These are phyloP conservation scores for Scophthalmus maximus DNA, from an alignment of 2,113 vertebrate genomes.

Conservation along the genomic window DNA sequence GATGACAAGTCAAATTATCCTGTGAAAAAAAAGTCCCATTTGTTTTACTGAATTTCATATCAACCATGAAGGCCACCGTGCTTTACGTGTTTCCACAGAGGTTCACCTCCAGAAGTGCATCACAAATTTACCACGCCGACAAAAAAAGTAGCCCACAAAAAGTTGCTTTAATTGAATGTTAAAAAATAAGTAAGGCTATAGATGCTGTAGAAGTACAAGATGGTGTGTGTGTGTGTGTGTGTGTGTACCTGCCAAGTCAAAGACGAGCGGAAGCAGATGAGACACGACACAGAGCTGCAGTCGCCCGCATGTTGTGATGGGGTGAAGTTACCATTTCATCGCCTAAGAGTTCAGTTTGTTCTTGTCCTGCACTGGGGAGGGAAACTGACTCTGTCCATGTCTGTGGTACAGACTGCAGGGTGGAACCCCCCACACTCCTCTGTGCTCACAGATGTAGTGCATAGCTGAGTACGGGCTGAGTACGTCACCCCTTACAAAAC, in stretches of 20 bases:
- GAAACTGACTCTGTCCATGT: neutral
- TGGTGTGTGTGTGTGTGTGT: constrained; percentile 30
- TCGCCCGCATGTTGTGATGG: constrained; percentile 2
- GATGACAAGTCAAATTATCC: too few species aligned
- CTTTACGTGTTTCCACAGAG: neutral
- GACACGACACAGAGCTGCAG: neutral
- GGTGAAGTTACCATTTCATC: constrained; percentile 11
- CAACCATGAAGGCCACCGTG: too few species aligned
- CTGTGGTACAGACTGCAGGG: constrained; percentile 7
- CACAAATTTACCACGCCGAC: constrained; percentile 21
- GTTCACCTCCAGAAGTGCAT: too few species aligned
- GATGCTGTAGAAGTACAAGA: constrained; percentile 55
- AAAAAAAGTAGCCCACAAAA: constrained; percentile 44
- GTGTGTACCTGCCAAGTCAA: constrained; percentile 13
- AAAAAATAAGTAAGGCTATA: constrained; percentile 72
- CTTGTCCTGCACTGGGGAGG: constrained; percentile 2
- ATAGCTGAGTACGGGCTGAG: constrained; percentile 78
- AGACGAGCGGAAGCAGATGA: neutral
- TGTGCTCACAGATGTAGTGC: constrained; percentile 67
- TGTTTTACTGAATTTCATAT: too few species aligned
- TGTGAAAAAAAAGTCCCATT: too few species aligned
- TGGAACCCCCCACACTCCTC: neutral
- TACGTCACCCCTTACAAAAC: constrained; percentile 43
- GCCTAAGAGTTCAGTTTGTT: constrained; percentile 4
- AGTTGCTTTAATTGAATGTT: constrained; percentile 73